These are phyloP conservation scores for Drosophila greeni DNA, from an alignment of 2,888 invertebrate genomes.

Conservation along the genomic window DNA sequence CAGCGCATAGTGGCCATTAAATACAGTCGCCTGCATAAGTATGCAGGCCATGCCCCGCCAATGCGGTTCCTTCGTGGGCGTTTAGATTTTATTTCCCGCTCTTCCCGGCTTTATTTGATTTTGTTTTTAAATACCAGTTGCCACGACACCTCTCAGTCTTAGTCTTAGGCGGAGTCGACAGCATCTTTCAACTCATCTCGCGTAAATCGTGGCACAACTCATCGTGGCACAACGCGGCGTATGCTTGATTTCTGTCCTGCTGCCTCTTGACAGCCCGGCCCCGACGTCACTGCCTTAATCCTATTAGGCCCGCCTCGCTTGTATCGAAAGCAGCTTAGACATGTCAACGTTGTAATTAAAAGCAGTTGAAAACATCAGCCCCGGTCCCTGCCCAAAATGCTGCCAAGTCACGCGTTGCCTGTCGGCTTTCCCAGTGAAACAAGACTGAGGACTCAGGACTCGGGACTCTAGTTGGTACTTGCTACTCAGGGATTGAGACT, in stretches of 20 bases:
- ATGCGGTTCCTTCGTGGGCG: conserved; percentile 44
- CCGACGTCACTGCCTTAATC: conserved; percentile 58
- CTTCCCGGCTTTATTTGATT: conserved; percentile 7
- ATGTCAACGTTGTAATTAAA: conserved; percentile 70
- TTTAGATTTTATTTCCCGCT: conserved; percentile 57
- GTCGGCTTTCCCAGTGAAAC: conserved; percentile 50
- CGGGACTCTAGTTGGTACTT: background rate
- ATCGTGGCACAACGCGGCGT: conserved; percentile 43
- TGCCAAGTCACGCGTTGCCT: conserved; percentile 66
- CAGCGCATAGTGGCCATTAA: conserved; percentile 72
- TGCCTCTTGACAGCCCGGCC: conserved; percentile 47
- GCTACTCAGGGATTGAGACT: background rate
- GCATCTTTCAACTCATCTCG: conserved; percentile 8
- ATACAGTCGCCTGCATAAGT: conserved; percentile 72
- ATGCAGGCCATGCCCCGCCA: conserved; percentile 49
- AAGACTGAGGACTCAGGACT: background rate
- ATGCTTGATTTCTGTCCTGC: conserved; percentile 52
- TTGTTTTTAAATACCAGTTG: conserved; percentile 53
- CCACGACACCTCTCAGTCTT: conserved; percentile 37
- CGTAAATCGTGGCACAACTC: conserved; percentile 44
- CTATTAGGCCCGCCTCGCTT: conserved; percentile 61
- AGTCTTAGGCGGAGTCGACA: conserved; percentile 3
- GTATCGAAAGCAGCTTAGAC: conserved; percentile 70
- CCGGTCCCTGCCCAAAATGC: conserved; percentile 38
- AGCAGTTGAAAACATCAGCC: conserved; percentile 64